These are phyloP conservation scores for Limanda limanda DNA, from an alignment of 2,113 vertebrate genomes.

Conservation along the genomic window DNA sequence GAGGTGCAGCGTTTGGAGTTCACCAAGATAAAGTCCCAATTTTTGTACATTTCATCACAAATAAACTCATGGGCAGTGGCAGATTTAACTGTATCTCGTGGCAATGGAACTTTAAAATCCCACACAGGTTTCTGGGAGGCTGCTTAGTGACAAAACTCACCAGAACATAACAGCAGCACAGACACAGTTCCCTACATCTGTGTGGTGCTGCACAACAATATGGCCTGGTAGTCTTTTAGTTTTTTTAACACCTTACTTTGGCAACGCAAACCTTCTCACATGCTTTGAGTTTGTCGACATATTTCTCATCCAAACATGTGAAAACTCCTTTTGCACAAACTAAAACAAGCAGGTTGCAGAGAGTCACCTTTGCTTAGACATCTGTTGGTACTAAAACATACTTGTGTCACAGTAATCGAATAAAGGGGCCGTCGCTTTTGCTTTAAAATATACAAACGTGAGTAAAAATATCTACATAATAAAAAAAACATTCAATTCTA, in stretches of 20 bases:
- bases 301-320: conserved; percentile 5
- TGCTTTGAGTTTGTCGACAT: not conserved
- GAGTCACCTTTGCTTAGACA: not conserved
- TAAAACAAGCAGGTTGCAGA: not conserved
- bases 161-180: not conserved
- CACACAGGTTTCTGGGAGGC: conserved; percentile 13
- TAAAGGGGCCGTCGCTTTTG: not conserved
- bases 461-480: not conserved
- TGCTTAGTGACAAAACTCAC: conserved; percentile 11
- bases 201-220: conserved; percentile 15
- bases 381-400: conserved; percentile 2
- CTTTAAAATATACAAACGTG: conserved; percentile 6
- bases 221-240: not conserved
- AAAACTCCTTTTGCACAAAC: not conserved
- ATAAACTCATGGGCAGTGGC: conserved; percentile 20
- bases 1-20: not conserved
- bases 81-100: conserved; percentile 8
- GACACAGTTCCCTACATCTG: conserved; percentile 17
- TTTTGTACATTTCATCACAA: conserved; percentile 11
- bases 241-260: not conserved
- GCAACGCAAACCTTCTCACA: not conserved
- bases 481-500: not conserved
- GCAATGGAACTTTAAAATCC: conserved; percentile 26
- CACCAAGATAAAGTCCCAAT: not conserved
- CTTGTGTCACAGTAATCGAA: conserved; percentile 7